These are phyloP conservation scores for Taenaris catops DNA, from an alignment of 2,888 invertebrate genomes.

Conservation along the genomic window DNA sequence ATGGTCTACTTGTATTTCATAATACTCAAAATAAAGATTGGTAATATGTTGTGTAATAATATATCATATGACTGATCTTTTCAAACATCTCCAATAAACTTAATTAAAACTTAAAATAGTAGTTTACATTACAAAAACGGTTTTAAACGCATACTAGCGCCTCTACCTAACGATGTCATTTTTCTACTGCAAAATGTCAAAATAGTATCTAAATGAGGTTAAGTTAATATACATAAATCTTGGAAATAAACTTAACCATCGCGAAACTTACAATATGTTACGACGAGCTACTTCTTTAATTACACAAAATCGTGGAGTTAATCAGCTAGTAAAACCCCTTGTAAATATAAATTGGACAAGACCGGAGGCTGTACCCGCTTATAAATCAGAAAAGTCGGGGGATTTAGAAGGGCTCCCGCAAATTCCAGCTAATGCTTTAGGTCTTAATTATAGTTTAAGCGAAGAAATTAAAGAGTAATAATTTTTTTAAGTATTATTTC, in stretches of 20 bases:
- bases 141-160: too few species aligned
- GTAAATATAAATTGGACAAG: conserved; percentile 89
- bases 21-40: too few species aligned
- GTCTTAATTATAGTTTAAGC: conserved; percentile 76
- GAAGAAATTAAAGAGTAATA: conserved; percentile 85
- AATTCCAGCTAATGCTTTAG: conserved; percentile 72
- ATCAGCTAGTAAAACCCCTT: conserved; percentile 78
- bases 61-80: too few species aligned
- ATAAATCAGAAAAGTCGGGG: conserved; percentile 84
- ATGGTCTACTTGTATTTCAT: too few species aligned
- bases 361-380: conserved; percentile 83
- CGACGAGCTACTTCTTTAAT: conserved; percentile 45
- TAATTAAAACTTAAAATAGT: too few species aligned
- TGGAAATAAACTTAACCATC: too few species aligned
- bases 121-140: too few species aligned
- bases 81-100: too few species aligned
- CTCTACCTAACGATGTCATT: too few species aligned
- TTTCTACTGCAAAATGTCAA: not conserved
- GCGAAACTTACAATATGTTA: conserved; percentile 54
- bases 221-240: not conserved
- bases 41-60: too few species aligned
- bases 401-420: conserved; percentile 81
- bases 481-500: too few species aligned
- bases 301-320: conserved; percentile 60
- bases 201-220: not conserved